These are phyloP conservation scores for Parambassis ranga DNA, from an alignment of 2,797 vertebrate species.

Conservation along the genomic window DNA sequence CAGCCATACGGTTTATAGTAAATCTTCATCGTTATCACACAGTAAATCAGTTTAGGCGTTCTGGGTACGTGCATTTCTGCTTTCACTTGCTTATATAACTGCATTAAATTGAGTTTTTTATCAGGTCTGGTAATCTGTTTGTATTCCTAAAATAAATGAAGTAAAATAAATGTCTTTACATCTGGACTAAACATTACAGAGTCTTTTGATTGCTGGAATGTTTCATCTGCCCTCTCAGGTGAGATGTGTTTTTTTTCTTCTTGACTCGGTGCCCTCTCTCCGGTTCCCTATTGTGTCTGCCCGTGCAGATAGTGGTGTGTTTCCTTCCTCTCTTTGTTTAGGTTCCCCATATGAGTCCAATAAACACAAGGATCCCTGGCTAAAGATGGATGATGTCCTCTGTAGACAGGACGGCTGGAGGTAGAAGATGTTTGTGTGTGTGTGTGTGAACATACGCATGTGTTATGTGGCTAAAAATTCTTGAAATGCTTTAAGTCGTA, in stretches of 20 bases:
- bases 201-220: conserved; percentile 26
- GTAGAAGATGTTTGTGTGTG: conserved; percentile 8
- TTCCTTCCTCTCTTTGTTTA: conserved; percentile 71
- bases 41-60: too few species aligned
- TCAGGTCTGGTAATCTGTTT: neutral
- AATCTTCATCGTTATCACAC: too few species aligned
- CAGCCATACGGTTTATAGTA: too few species aligned
- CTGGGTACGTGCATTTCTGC: too few species aligned
- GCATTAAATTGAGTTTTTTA: neutral
- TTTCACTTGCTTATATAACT: neutral
- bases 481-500: conserved; percentile 34
- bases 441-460: neutral
- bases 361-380: conserved; percentile 41
- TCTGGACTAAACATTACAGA: neutral
- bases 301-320: conserved; percentile 13
- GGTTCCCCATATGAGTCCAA: conserved; percentile 39
- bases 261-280: conserved; percentile 6
- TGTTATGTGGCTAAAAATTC: conserved; percentile 41
- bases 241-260: neutral
- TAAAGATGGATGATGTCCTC: conserved; percentile 43
- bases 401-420: conserved; percentile 2
- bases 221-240: conserved; percentile 50
- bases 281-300: conserved; percentile 32
- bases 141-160: too few species aligned
- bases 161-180: neutral